Evolutionary conservation across 1,140 invertebrate species (phyloP).

Genomic region (Dendroctonus valens): DNA sequence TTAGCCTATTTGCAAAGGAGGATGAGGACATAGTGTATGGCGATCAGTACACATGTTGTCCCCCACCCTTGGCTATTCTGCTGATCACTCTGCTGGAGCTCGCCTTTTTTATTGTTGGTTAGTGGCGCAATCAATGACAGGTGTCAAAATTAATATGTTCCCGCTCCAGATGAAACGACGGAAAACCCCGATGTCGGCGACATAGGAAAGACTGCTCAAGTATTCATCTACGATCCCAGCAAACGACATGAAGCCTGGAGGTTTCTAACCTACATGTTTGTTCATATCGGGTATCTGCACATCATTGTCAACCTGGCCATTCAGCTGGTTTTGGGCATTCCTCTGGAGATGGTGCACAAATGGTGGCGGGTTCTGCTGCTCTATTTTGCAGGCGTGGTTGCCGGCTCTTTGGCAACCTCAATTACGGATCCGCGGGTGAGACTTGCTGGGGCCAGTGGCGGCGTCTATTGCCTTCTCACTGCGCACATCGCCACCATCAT

Average conservation of each 20-base stretch:
- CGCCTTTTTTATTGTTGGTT: conserved; percentile 55
- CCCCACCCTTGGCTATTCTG: conserved; percentile 82
- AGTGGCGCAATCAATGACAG: background rate
- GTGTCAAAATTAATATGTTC: conserved; percentile 47
- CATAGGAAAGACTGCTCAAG: conserved; percentile 48
- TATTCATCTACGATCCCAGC: conserved; percentile 56
- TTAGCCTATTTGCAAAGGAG: conserved; percentile 2
- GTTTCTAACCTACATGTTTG: conserved; percentile 85
- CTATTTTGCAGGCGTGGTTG: conserved; percentile 77
- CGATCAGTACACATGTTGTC: conserved; percentile 80
- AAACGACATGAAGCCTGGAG: conserved; percentile 85
- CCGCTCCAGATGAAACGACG: conserved; percentile 47
- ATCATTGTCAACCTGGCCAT: conserved; percentile 87
- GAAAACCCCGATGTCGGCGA: conserved; percentile 34
- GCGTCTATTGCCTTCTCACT: conserved; percentile 92
- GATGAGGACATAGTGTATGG: conserved; percentile 70
- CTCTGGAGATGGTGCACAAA: conserved; percentile 92
- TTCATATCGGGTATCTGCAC: conserved; percentile 89
- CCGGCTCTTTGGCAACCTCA: conserved; percentile 83
- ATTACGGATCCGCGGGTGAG: conserved; percentile 82
- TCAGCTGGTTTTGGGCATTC: conserved; percentile 88
- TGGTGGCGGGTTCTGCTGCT: conserved; percentile 86
- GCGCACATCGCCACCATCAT: conserved; percentile 94
- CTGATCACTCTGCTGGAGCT: conserved; percentile 70
- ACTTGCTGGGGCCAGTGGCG: conserved; percentile 93